Evolutionary conservation across 2,113 vertebrate species (phyloP).

Genomic region (Serilophus lunatus): DNA sequence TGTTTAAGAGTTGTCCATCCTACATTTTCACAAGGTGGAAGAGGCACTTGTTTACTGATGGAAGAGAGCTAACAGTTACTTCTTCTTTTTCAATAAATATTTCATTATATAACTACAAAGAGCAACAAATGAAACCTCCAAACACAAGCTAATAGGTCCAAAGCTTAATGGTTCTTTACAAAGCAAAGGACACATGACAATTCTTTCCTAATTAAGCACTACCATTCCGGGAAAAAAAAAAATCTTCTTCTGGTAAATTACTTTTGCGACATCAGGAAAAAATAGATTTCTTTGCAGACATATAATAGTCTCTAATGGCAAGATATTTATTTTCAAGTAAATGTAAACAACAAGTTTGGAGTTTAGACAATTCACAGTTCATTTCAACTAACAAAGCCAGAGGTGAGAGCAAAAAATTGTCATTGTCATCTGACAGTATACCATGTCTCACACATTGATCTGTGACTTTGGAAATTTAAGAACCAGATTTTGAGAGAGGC

Average conservation of each 20-base stretch:
- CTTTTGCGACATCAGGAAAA: not conserved
- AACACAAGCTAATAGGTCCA: slow-evolving; percentile 29
- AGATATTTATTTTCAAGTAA: slow-evolving; percentile 30
- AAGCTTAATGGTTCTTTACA: slow-evolving; percentile 49
- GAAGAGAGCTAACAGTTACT: not conserved
- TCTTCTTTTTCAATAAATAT: slow-evolving; percentile 45
- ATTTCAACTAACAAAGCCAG: not conserved
- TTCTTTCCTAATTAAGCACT: slow-evolving; percentile 37
- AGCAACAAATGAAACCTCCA: slow-evolving; percentile 17
- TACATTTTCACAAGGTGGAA: slow-evolving; percentile 35
- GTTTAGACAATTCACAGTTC: slow-evolving; percentile 5
- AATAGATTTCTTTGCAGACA: not conserved
- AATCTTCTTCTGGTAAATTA: slow-evolving; percentile 35
- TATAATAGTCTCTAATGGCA: slow-evolving; percentile 12
- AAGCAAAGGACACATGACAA: not conserved
- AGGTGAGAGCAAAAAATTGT: not conserved
- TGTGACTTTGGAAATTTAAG: not conserved
- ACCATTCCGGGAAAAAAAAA: slow-evolving; percentile 9
- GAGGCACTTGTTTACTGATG: slow-evolving; percentile 6
- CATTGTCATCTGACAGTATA: not conserved
- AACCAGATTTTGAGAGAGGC: not conserved
- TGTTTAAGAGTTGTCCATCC: not conserved
- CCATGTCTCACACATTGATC: not conserved
- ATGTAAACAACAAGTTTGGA: not conserved
- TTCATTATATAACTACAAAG: slow-evolving; percentile 29